Base-by-base conservation (phyloP, 1,140 invertebrate genomes). In the Brachionus paranguensis region DNA sequence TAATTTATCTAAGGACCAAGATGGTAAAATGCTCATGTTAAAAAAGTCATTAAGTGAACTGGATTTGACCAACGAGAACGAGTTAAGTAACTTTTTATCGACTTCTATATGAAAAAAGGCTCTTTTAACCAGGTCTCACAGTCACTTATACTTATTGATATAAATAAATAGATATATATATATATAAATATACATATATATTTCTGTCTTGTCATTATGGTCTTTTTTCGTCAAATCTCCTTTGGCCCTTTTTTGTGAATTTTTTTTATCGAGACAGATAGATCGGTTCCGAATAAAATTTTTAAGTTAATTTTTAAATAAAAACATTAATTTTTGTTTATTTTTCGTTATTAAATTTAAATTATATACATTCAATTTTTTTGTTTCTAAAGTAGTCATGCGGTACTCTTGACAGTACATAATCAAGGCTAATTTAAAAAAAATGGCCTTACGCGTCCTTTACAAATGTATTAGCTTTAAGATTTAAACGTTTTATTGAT, bases 21-120 rank as follows among this genome's bases (percentile, higher is more conserved):
- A 72, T 41, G 43, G 68, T 72, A 37, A 72, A 72, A 72, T 72
- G 68, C 10, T 41, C 20, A 6, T 41, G 68, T 20, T 72, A 72
- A 72, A 72, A 72, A 72, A 72, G 68, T 72, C 68, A 45, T 72
- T 72, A 72, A 72, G 68, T 43, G 68, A 72, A 43, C 33, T 72
- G 68, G 68, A 72, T 72, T 72, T 72, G 41, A 72, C 68, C 68
- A 41, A 43, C 41, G 68, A 72, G 68, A 72, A 72, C 47, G 68
- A 72, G 29, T 72, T 72, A 72, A 72, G 68, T 72, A 72, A 72
- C 41, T 72, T 72, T 72, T 72, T 72, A 72, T 72, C 68, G 41
- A 72, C 68, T 43, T 72, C 68, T 72, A 72, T 72, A 20, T 72
- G 41, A 72, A 72, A 20, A 24, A 72, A 60, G 53, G 53, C 27